Percentiles rank a stretch among this genome's conserved stretches.
These are phyloP conservation scores for Griposia aprilina DNA, from an alignment of 2,888 invertebrate species.

Conservation along the genomic window DNA sequence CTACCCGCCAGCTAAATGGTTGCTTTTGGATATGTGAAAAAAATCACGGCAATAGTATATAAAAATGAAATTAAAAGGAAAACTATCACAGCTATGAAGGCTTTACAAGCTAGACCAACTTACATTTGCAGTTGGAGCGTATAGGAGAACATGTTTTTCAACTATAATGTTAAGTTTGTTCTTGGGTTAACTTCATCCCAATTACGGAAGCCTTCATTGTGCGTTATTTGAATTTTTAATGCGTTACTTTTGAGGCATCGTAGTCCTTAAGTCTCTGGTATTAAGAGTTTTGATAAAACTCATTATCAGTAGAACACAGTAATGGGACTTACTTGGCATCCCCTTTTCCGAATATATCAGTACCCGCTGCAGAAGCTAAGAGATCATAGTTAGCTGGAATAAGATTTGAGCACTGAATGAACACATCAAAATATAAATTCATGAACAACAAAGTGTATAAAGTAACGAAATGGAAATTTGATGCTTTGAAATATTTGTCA, in stretches of 20 bases:
- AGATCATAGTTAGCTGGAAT: conserved; percentile 65
- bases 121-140: too few species aligned
- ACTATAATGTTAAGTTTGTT: too few species aligned
- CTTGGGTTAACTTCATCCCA: too few species aligned
- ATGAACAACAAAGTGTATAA: not conserved
- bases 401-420: not conserved
- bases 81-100: too few species aligned
- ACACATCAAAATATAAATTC: not conserved
- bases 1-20: too few species aligned
- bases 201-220: too few species aligned
- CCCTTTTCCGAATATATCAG: conserved; percentile 58
- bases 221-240: not conserved
- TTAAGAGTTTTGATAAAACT: not conserved
- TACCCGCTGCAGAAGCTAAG: conserved; percentile 60
- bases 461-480: not conserved
- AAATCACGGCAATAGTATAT: too few species aligned
- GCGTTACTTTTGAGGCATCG: not conserved
- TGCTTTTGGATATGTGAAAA: too few species aligned
- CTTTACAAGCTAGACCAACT: too few species aligned
- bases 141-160: too few species aligned
- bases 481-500: too few species aligned
- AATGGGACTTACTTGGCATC: conserved; percentile 61
- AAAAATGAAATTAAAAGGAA: too few species aligned
- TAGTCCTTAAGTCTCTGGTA: not conserved
- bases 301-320: not conserved